Evolutionary conservation across 2,113 vertebrate genomes (phyloP).

Genomic region (Clarias magur): DNA sequence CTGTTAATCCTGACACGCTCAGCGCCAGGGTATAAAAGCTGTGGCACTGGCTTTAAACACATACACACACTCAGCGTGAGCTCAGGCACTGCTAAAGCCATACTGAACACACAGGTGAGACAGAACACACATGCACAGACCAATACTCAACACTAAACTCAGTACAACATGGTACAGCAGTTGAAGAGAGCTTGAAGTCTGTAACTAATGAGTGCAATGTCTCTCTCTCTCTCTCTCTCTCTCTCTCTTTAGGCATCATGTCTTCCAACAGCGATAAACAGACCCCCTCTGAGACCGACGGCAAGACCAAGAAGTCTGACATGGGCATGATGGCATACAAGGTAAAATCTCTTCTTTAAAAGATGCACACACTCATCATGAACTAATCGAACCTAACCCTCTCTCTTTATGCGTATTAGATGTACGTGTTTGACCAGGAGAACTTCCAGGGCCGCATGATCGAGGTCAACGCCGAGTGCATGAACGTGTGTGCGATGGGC

Average conservation of each 20-base stretch:
- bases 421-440: slow-evolving; percentile 80
- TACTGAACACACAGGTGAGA: slow-evolving; percentile 61
- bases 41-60: slow-evolving; percentile 52
- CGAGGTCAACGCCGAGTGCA: slow-evolving; percentile 78
- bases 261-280: slow-evolving; percentile 77
- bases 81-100: slow-evolving; percentile 63
- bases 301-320: slow-evolving; percentile 78
- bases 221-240: background rate
- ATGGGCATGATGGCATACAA: slow-evolving; percentile 75
- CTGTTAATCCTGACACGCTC: slow-evolving; percentile 69
- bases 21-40: slow-evolving; percentile 78
- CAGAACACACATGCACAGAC: slow-evolving; percentile 56
- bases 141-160: slow-evolving; percentile 51
- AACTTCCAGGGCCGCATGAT: slow-evolving; percentile 83
- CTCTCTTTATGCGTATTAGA: slow-evolving; percentile 57
- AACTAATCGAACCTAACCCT: background rate
- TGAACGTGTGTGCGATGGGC: slow-evolving; percentile 79
- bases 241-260: slow-evolving; percentile 69
- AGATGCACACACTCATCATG: background rate
- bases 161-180: no score
- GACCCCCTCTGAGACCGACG: slow-evolving; percentile 77
- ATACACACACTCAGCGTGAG: slow-evolving; percentile 74
- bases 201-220: background rate
- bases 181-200: background rate
- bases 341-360: slow-evolving; percentile 53